Percentiles rank a stretch among this genome's conserved stretches.
phyloP scores from a whole-genome alignment of 2,797 vertebrate species.

The Alectoris magna region DNA sequence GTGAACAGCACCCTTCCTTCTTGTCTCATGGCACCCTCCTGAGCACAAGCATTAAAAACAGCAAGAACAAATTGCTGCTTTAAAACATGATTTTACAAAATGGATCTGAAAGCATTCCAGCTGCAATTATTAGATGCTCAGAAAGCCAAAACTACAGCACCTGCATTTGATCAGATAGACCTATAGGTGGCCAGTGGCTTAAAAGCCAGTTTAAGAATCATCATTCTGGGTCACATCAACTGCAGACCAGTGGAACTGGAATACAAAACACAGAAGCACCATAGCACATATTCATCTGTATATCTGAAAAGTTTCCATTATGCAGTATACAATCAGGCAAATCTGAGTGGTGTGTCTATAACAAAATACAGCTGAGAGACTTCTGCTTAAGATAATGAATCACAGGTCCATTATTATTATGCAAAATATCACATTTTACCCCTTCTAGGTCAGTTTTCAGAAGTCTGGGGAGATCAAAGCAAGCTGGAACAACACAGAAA shows the following conservation, averaged over 20 bases:
- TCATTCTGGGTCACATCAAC: fast-evolving
- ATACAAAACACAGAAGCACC: not conserved
- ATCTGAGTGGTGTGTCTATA: not conserved
- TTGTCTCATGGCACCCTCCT: not conserved
- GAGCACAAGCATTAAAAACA: not conserved
- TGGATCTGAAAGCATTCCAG: not conserved
- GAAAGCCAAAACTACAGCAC: not conserved
- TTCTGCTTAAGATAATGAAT: not conserved
- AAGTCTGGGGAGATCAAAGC: not conserved
- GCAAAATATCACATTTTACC: not conserved
- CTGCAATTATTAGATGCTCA: not conserved
- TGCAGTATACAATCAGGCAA: not conserved
- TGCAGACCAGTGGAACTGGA: not conserved
- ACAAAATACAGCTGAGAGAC: not conserved
- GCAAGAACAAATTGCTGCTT: not conserved
- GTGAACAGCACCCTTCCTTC: not conserved
- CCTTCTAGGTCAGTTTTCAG: not conserved
- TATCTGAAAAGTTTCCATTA: not conserved
- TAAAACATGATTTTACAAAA: not conserved
- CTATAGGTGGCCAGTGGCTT: not conserved
- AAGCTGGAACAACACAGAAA: not conserved
- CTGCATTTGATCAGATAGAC: not conserved
- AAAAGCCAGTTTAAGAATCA: not conserved
- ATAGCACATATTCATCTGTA: not conserved
- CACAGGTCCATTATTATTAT: not conserved